These are phyloP conservation scores for Maniola jurtina DNA, from an alignment of 1,140 invertebrate species.

Conservation along the genomic window DNA sequence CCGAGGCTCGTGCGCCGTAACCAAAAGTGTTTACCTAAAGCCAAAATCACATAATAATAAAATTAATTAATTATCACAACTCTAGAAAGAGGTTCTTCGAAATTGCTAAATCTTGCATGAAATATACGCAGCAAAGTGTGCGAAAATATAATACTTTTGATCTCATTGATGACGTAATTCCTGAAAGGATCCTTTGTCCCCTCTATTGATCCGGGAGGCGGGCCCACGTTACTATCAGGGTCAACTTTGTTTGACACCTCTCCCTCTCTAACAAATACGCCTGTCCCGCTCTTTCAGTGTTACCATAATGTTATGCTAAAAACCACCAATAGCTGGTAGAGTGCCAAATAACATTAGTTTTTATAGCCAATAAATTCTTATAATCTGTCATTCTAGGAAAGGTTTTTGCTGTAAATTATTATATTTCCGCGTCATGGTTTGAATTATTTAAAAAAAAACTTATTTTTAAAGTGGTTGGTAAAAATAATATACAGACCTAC, in stretches of 20 bases:
- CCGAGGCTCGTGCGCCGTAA: too few relatives aligned
- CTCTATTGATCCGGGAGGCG: constrained; percentile 53
- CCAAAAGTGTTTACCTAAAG: too few relatives aligned
- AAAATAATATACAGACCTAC: too few relatives aligned
- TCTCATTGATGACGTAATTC: constrained; percentile 24
- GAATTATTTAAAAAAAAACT: too few relatives aligned
- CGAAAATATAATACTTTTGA: constrained; percentile 7
- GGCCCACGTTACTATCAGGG: constrained; percentile 57
- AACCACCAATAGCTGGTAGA: background rate
- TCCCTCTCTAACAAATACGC: constrained; percentile 38
- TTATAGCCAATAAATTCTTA: too few relatives aligned
- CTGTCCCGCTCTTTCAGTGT: constrained; percentile 36
- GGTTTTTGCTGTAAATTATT: too few relatives aligned
- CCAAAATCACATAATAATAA: too few relatives aligned
- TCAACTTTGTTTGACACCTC: constrained; percentile 60
- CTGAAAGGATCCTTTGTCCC: constrained; percentile 23
- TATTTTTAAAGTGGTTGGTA: too few relatives aligned
- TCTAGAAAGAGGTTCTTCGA: background rate
- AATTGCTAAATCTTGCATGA: background rate
- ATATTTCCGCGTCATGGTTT: too few relatives aligned
- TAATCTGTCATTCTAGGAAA: too few relatives aligned
- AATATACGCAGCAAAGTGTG: constrained; percentile 6
- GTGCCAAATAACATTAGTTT: background rate
- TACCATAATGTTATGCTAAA: background rate
- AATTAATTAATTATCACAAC: too few relatives aligned